Evolutionary conservation across 2,888 invertebrate species (phyloP), one percentile per base, ranked within the genome.

Genomic region (Metopia argyrocephala): DNA sequence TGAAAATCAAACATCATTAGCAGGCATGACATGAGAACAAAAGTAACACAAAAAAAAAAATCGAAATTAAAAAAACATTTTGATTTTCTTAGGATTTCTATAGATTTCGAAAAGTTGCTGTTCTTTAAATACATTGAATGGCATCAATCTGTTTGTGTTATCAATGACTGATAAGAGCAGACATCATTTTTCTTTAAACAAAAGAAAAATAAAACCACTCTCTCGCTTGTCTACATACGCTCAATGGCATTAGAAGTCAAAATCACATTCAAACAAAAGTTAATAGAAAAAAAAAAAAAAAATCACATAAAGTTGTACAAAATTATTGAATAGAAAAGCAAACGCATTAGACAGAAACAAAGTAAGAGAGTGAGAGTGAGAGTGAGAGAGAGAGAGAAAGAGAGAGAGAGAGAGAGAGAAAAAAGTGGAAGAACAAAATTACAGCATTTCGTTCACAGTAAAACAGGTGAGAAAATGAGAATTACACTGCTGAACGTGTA

Each of bases 171-270:
- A 54, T 65, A 65, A 57, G 4, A 50, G 27, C 9, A 56, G 6
- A 54, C n/a, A 38, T 59, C 23, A 74, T 57, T 50, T 74, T 74
- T 73, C 48, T 48, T 65, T 21, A n/a, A 23, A 56, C n/a, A 52
- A 66, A 56, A 45, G 7, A 31, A 25, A 12, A 38, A 38, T 0
- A 15, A 6, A 38, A 12, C 38, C 38, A 9, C 15, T 12, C 38
- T 38, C 38, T 6, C n/a, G n/a, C n/a, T n/a, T n/a, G n/a, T n/a
- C n/a, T n/a, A n/a, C 38, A 38, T 38, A 38, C 15, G 12, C 15
- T 4, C 12, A 15, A 3, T 38, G 38, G 15, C 38, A 38, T 38
- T 9, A 38, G 12, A 38, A 38, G 38, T 38, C 38, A 38, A 38
- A 38, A 38, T 38, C 38, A 38, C 15, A 38, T 12, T 9, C 9